Percentiles rank a stretch among this genome's conserved stretches.
Evolutionary conservation across 2,797 vertebrate species (phyloP).

Genomic region (Fistularia commersonii): DNA sequence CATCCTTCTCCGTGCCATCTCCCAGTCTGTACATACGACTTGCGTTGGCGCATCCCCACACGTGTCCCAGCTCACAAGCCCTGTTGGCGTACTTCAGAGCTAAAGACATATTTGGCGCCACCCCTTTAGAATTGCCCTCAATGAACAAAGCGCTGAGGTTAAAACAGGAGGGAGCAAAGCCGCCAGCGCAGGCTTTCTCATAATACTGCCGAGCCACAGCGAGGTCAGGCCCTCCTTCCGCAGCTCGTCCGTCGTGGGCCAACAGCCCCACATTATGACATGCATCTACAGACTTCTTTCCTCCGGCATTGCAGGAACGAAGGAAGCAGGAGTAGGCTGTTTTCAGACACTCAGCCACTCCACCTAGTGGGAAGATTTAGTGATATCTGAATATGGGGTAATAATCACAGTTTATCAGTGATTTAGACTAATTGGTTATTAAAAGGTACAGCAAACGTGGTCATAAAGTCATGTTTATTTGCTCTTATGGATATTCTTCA

Average conservation of each 20-base stretch:
- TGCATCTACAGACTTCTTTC: constrained; percentile 84
- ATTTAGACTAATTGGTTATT: too few relatives aligned
- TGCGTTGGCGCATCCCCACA: constrained; percentile 93
- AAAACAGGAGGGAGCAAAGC: constrained; percentile 89
- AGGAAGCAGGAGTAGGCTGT: constrained; percentile 84
- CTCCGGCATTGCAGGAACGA: constrained; percentile 81
- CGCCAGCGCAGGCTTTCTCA: constrained; percentile 82
- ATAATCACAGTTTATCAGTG: neutral
- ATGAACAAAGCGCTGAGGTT: constrained; percentile 89
- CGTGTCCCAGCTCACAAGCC: constrained; percentile 89
- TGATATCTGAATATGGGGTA: neutral
- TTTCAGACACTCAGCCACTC: constrained; percentile 80
- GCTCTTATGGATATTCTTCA: too few relatives aligned
- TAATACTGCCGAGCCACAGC: constrained; percentile 81
- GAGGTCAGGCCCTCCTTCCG: constrained; percentile 69
- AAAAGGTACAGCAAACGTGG: too few relatives aligned
- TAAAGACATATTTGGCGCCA: constrained; percentile 80
- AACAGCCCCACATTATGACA: constrained; percentile 89
- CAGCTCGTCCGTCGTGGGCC: constrained; percentile 79
- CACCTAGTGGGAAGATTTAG: constrained; percentile 73
- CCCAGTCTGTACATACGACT: constrained; percentile 95
- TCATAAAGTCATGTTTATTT: too few relatives aligned
- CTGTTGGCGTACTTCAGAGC: constrained; percentile 84
- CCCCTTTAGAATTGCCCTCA: constrained; percentile 74
- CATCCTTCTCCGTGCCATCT: constrained; percentile 83